These are phyloP conservation scores for Odobenus rosmarus DNA, from an alignment of 2,113 vertebrate species.

Conservation along the genomic window DNA sequence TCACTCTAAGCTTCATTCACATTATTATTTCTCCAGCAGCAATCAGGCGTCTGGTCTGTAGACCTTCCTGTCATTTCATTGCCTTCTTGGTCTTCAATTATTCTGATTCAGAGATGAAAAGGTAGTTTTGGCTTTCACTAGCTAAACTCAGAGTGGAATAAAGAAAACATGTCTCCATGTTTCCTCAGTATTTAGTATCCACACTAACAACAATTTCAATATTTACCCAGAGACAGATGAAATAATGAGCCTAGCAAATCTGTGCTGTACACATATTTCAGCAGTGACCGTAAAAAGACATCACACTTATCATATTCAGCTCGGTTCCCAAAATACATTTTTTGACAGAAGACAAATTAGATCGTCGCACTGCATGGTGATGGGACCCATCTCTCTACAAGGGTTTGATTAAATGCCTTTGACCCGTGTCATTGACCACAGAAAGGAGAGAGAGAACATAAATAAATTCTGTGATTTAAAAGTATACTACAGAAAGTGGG, in stretches of 20 bases:
- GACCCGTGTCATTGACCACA: conserved; percentile 72
- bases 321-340: conserved; percentile 76
- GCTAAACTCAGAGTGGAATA: conserved; percentile 60
- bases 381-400: conserved; percentile 67
- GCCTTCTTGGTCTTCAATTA: conserved; percentile 46
- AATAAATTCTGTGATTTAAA: conserved; percentile 69
- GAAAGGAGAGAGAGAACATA: conserved; percentile 66
- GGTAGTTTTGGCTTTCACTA: conserved; percentile 69
- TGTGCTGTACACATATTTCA: conserved; percentile 69
- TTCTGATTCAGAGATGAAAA: conserved; percentile 55
- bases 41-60: neutral
- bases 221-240: conserved; percentile 77
- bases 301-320: conserved; percentile 64
- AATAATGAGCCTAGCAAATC: conserved; percentile 71
- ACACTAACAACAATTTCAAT: conserved; percentile 68
- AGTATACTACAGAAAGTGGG: neutral
- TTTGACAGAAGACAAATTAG: conserved; percentile 80
- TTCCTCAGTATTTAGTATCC: conserved; percentile 71
- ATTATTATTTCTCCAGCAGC: conserved; percentile 20
- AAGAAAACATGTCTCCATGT: conserved; percentile 62
- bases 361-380: conserved; percentile 49
- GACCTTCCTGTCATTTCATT: neutral
- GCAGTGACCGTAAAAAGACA: conserved; percentile 64
- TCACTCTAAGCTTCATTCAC: neutral
- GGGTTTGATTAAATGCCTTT: conserved; percentile 77